These are phyloP conservation scores for Bos indicus DNA, from an alignment of 2,113 vertebrate species.

Conservation along the genomic window DNA sequence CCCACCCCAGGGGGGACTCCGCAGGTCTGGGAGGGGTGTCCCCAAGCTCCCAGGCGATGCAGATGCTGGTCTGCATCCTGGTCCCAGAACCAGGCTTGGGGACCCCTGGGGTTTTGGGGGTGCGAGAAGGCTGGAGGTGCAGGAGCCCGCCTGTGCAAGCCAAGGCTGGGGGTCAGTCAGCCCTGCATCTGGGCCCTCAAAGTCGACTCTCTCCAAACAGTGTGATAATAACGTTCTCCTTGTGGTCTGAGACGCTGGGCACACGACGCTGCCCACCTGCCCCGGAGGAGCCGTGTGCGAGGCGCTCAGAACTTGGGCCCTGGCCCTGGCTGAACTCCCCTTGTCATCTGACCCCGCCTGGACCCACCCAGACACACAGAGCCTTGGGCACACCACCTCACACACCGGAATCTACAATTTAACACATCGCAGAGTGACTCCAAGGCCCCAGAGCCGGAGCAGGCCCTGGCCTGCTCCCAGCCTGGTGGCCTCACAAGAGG, in stretches of 20 bases:
- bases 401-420: neutral
- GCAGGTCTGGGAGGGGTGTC: neutral
- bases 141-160: neutral
- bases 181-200: neutral
- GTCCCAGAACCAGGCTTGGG: neutral
- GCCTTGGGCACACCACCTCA: neutral
- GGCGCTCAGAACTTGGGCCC: neutral
- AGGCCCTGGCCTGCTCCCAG: neutral
- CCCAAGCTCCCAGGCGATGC: neutral
- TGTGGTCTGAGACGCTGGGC: neutral
- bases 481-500: neutral
- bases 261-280: accelerated
- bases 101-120: neutral
- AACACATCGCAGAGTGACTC: neutral
- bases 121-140: neutral
- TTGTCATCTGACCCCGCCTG: neutral
- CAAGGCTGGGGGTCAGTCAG: neutral
- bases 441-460: neutral
- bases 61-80: neutral
- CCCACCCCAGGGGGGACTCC: neutral
- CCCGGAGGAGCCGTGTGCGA: accelerated
- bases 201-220: neutral
- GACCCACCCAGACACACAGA: neutral
- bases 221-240: neutral
- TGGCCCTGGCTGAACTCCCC: neutral